These are phyloP conservation scores for Lasioglossum malachurum DNA, from an alignment of 2,888 invertebrate species.

Conservation along the genomic window DNA sequence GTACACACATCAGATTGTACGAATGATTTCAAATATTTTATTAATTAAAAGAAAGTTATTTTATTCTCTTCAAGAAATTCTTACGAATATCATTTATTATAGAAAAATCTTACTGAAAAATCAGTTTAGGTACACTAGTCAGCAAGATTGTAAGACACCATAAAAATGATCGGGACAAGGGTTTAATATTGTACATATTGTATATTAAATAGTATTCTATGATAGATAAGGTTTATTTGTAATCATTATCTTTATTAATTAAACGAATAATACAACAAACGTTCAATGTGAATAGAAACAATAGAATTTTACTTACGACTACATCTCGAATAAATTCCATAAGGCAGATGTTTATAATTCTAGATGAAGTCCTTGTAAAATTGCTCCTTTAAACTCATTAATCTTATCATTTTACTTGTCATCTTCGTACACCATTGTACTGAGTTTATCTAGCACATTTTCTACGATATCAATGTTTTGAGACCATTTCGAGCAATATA, in stretches of 20 bases:
- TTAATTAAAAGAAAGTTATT: background rate
- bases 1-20: background rate
- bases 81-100: background rate
- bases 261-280: background rate
- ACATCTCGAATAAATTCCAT: background rate
- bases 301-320: background rate
- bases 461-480: background rate
- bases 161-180: background rate
- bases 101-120: background rate
- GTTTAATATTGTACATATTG: background rate
- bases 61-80: background rate
- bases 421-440: background rate
- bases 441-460: background rate
- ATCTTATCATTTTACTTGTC: background rate
- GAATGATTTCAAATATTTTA: background rate
- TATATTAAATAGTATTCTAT: slow-evolving; percentile 4
- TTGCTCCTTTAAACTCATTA: background rate
- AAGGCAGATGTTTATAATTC: background rate
- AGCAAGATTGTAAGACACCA: background rate
- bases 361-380: background rate
- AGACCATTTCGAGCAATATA: background rate
- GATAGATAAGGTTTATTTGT: slow-evolving; percentile 19
- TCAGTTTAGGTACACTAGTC: background rate
- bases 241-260: background rate
- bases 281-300: background rate